Percentiles rank a stretch among this genome's conserved stretches.
Conservation (phyloP, 2,888 invertebrate species). For the Drosophila dives region DNA sequence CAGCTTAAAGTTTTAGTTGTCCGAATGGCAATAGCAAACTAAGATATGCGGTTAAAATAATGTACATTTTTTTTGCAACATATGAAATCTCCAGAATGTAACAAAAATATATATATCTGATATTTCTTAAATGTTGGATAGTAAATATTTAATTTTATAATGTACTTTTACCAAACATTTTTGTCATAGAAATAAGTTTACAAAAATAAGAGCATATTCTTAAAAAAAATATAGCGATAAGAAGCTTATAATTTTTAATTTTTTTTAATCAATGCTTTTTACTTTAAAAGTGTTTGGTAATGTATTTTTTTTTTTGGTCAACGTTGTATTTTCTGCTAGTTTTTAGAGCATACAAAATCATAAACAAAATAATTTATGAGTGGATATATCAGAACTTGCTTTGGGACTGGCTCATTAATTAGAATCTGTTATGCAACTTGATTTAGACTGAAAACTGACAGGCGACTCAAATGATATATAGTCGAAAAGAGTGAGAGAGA, state of each 20-base stretch:
- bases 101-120: background rate
- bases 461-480: slow-evolving; percentile 26
- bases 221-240: background rate
- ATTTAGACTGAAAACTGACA: slow-evolving; percentile 29
- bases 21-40: background rate
- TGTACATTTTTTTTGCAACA: background rate
- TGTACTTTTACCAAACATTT: background rate
- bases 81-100: background rate
- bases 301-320: background rate
- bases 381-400: slow-evolving; percentile 16
- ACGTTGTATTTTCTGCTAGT: background rate
- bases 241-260: background rate
- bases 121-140: background rate
- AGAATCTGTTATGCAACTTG: slow-evolving; percentile 30
- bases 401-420: slow-evolving; percentile 44
- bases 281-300: background rate
- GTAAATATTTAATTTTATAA: background rate
- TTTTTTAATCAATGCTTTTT: background rate
- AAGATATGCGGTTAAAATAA: background rate
- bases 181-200: background rate
- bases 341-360: slow-evolving; percentile 15
- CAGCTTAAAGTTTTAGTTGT: background rate
- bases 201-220: background rate
- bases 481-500: background rate
- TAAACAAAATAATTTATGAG: slow-evolving; percentile 48